Base-by-base conservation (phyloP, 2,888 invertebrate species). In the Rapana venosa region DNA sequence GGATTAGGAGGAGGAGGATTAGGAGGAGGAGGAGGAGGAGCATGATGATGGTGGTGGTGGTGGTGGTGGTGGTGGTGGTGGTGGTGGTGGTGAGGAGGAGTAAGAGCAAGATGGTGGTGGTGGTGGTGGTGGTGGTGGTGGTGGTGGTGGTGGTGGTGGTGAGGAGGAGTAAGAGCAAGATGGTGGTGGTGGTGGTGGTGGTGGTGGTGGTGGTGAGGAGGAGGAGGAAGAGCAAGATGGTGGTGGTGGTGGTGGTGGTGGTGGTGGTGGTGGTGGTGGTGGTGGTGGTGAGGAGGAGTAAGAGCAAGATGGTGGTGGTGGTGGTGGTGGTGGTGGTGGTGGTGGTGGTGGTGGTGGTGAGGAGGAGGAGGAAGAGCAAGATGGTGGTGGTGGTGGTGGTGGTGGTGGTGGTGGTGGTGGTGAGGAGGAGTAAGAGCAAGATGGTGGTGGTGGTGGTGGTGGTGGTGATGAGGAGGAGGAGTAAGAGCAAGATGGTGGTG, bases 291-390 rank as follows among this genome's bases (percentile, higher is more conserved):
- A n/a, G 1, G 74, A n/a, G 0, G n/a, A 74, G 0, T 11, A n/a
- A 6, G 61, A 22, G 1, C 1, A 22, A 6, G 61, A 22, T 61
- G 15, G 15, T 61, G 22, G 22, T 61, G 61, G 61, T 61, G 61
- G 61, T 61, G 61, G 61, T 61, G 61, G 61, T 61, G 61, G 61
- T 61, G 61, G 13, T 61, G 61, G 13, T 61, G 61, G n/a, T 74
- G 83, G 35, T 83, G 83, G 35, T 83, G 83, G 35, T 83, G 83
- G 35, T 83, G 83, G 35, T 83, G 83, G n/a, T 74, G 74, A 74
- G 8, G 74, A 74, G 8, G 74, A 74, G 8, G 74, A 74, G 8
- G 74, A n/a, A 17, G 74, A n/a, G 1, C 2, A 74, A 17, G 74
- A n/a, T 74, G 26, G 26, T 74, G n/a, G n/a, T 74, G 74, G 74